These are phyloP conservation scores for Charanyca ferruginea DNA, from an alignment of 2,888 invertebrate species.

Conservation along the genomic window DNA sequence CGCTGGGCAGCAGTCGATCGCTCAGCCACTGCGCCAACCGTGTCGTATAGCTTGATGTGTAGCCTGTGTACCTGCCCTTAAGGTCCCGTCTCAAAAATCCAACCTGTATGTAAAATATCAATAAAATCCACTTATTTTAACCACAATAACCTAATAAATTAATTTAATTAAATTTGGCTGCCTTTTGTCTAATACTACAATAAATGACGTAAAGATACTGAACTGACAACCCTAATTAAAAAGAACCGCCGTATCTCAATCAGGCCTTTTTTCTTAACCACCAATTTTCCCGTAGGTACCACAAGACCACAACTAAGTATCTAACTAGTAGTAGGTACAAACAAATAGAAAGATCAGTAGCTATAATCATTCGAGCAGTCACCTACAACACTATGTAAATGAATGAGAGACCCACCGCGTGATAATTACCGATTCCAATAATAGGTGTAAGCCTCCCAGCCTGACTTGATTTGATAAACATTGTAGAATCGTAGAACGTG, in stretches of 20 bases:
- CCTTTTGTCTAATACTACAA: too few species aligned
- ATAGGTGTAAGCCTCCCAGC: conserved; percentile 36
- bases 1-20: too few species aligned
- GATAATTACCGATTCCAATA: conserved; percentile 53
- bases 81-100: too few species aligned
- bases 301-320: conserved; percentile 31
- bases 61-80: too few species aligned
- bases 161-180: too few species aligned
- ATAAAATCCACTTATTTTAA: too few species aligned
- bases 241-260: conserved; percentile 10
- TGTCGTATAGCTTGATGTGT: too few species aligned
- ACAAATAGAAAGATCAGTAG: conserved; percentile 13
- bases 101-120: too few species aligned
- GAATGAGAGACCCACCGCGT: conserved; percentile 30
- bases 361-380: conserved; percentile 9
- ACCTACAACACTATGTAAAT: conserved; percentile 21
- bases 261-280: conserved; percentile 14
- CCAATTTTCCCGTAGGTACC: neutral
- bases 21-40: too few species aligned
- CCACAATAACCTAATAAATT: too few species aligned
- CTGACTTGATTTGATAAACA: conserved; percentile 56
- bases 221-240: conserved; percentile 17
- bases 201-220: too few species aligned
- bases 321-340: neutral
- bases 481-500: conserved; percentile 46